Base-by-base conservation (phyloP, 2,113 vertebrate genomes). In the Galeopterus variegatus region DNA sequence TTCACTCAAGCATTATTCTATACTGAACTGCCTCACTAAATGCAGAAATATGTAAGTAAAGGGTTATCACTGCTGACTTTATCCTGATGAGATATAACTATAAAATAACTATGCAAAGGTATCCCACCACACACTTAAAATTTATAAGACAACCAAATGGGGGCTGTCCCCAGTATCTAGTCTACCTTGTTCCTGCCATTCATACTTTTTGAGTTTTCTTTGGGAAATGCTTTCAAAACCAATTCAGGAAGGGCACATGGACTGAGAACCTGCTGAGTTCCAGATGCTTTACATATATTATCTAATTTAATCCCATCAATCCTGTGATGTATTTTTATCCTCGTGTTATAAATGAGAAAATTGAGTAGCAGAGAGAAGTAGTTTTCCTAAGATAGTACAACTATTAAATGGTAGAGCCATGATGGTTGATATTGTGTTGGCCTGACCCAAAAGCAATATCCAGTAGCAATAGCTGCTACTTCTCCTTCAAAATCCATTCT, bases 151-250 rank as follows among this genome's bases (percentile, higher is more conserved):
- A 45, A 19, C 41, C 50, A 89, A 48, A 56, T 56, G 54, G 36
- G 28, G 62, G 75, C 31, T 6, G 33, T 58, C 26, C 23, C 17
- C 28, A 45, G 79, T 64, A 65, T 28, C 45, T 50, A 24, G 24
- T 90, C 33, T 52, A 13, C 67, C 67, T 54, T 52, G 45, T 76
- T 62, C 14, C 64, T 70, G 58, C 24, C 70, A 36, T 60, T 87
- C 56, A 80, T 58, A 54, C 45, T 84, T 94, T 88, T 14, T 6
- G 56, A 45, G 45, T 88, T 83, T 93, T 79, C 76, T 93, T 90
- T 58, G 45, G 33, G 69, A 93, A 96, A 54, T 76, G 56, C 26
- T 50, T 92, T 81, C 65, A 75, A 85, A 80, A 80, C 15, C 28
- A 50, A 12, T 36, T 72, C 45, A 73, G 45, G 31, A 79, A 70